Base-by-base conservation (phyloP, 1,140 invertebrate species). In the Leptinotarsa defecta region DNA sequence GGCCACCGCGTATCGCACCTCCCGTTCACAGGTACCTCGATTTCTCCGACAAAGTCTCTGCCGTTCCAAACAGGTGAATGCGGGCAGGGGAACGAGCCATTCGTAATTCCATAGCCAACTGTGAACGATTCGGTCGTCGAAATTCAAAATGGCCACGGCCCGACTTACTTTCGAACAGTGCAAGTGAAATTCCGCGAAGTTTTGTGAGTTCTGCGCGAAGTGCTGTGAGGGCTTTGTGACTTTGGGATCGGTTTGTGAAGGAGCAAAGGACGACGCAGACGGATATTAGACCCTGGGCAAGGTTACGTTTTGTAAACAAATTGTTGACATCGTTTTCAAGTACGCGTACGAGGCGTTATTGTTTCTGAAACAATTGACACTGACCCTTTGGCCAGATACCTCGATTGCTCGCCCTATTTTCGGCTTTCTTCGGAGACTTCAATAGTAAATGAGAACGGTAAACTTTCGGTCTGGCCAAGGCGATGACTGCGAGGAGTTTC, bases 51-150 rank as follows among this genome's bases (percentile, higher is more conserved):
- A 20, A 43, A 57, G 57, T 24, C 57, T 63, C 74, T 67, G 19
- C 43, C 43, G 22, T 43, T 65, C 69, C 62, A 71, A 80, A 76
- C 79, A 80, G 79, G 76, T 81, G 78, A 81, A 79, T 77, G 75
- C 69, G 62, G 64, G 74, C 74, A 79, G 72, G 74, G 72, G 77
- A 76, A 61, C 74, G 74, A 75, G 75, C 6, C 52, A 57, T 57
- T 57, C 52, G 52, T 57, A 57, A 57, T 57, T 73, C 64, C 74
- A 73, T 77, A 76, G 65, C 69, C 65, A 76, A 75, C 74, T 70
- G 65, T 52, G 73, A 72, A 69, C 73, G 49, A 74, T 72, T 77
- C 74, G 78, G 78, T 79, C 52, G 78, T 81, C 76, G 74, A 79
- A 67, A 81, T 57, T 57, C 52, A 57, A 57, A 57, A 57, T 81